These are phyloP conservation scores for Tragelaphus buxtoni DNA, from an alignment of 2,113 vertebrate species.

Conservation along the genomic window DNA sequence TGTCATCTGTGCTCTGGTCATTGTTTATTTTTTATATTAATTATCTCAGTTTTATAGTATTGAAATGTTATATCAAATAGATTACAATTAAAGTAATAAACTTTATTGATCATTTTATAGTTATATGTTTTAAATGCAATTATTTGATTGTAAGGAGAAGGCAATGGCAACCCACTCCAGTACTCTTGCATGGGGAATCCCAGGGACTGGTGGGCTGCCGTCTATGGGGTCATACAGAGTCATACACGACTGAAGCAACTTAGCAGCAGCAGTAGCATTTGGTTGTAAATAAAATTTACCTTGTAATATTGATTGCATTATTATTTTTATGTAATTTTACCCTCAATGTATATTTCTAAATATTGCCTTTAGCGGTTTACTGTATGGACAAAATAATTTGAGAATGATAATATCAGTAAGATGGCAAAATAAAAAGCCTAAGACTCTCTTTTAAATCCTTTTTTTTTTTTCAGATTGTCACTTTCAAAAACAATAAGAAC, in stretches of 20 bases:
- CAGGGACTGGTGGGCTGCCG: too few relatives aligned
- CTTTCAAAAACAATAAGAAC: conserved; percentile 23
- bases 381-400: not conserved
- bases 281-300: not conserved
- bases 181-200: too few relatives aligned
- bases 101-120: not conserved
- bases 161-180: too few relatives aligned
- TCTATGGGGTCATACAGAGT: too few relatives aligned
- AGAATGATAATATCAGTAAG: not conserved
- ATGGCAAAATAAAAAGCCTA: too few relatives aligned
- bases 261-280: not conserved
- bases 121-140: not conserved
- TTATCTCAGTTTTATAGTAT: not conserved
- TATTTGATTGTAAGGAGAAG: not conserved
- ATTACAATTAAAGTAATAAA: not conserved
- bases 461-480: not conserved
- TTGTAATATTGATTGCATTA: not conserved
- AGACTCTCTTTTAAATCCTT: not conserved
- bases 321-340: not conserved
- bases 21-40: not conserved
- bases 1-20: not conserved
- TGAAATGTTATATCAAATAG: not conserved
- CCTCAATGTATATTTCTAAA: not conserved
- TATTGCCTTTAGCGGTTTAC: not conserved
- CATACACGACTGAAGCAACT: too few relatives aligned